phyloP scores from a whole-genome alignment of 2,113 vertebrate genomes.

The Phyllostomus discolor region DNA sequence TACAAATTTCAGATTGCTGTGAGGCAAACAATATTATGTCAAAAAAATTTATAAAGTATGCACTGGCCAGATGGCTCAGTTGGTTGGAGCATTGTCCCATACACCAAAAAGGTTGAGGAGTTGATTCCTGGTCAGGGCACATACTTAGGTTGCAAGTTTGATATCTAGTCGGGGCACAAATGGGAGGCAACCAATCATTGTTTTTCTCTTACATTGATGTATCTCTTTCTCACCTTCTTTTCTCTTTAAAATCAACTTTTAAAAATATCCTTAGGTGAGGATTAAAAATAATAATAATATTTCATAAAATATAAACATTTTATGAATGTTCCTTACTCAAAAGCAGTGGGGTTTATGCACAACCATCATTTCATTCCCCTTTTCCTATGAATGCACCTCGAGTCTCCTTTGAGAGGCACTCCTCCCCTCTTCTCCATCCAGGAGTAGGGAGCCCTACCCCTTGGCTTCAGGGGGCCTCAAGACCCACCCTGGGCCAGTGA shows the following conservation, averaged over 20 bases:
- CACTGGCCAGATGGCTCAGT: too few relatives aligned
- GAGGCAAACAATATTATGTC: background rate
- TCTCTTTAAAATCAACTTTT: too few relatives aligned
- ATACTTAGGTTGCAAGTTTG: too few relatives aligned
- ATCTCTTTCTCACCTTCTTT: too few relatives aligned
- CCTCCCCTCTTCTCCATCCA: background rate
- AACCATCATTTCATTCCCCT: background rate
- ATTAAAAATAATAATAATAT: background rate
- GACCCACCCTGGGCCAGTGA: background rate
- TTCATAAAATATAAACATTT: background rate
- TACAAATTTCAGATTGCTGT: background rate
- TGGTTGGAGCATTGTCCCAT: too few relatives aligned
- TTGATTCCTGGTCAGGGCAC: too few relatives aligned
- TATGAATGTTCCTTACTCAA: background rate
- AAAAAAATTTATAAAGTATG: background rate
- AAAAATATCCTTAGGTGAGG: too few relatives aligned
- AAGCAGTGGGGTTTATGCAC: background rate
- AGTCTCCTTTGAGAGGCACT: background rate
- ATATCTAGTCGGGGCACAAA: too few relatives aligned
- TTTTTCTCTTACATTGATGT: too few relatives aligned
- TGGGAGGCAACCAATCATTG: too few relatives aligned
- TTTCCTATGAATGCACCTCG: too few relatives aligned
- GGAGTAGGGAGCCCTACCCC: background rate
- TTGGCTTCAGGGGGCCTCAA: background rate
- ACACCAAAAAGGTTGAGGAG: too few relatives aligned